A percentile compares a stretch with the other conserved stretches of the same genome.
phyloP scores from a whole-genome alignment of 2,113 vertebrate genomes.

The Tiliqua scincoides region DNA sequence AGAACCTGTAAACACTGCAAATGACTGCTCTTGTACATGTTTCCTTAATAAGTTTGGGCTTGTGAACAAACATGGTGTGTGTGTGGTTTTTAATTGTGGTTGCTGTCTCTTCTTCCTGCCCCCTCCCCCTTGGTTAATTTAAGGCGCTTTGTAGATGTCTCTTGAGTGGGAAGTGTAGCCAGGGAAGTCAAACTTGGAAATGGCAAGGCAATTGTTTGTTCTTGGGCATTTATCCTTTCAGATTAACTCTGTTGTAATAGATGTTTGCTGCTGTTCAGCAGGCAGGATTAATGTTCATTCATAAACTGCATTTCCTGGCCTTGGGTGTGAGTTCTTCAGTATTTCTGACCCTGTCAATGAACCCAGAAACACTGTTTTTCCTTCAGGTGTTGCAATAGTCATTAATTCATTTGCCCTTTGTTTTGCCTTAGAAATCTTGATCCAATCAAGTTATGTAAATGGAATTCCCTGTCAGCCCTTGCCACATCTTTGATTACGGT shows the following conservation, averaged over 20 bases:
- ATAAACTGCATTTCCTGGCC: neutral
- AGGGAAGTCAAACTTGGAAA: constrained; percentile 23
- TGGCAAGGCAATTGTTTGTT: constrained; percentile 26
- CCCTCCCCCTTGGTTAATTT: neutral
- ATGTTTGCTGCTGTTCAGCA: neutral
- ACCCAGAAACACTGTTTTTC: neutral
- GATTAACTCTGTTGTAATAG: constrained; percentile 38
- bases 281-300: neutral
- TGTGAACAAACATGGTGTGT: neutral
- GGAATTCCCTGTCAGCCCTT: neutral
- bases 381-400: neutral
- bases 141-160: neutral
- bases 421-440: neutral
- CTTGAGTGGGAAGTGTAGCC: neutral
- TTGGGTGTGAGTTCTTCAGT: neutral
- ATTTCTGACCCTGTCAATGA: neutral
- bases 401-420: neutral
- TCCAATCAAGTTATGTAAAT: neutral
- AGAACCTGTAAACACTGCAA: neutral
- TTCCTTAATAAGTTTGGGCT: neutral
- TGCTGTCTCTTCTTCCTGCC: neutral
- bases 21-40: too few relatives aligned
- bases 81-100: neutral
- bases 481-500: neutral
- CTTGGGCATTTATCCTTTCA: constrained; percentile 30